These are phyloP conservation scores for Mormyrus proboscirostris DNA, from an alignment of 2,797 vertebrate genomes.

Conservation along the genomic window DNA sequence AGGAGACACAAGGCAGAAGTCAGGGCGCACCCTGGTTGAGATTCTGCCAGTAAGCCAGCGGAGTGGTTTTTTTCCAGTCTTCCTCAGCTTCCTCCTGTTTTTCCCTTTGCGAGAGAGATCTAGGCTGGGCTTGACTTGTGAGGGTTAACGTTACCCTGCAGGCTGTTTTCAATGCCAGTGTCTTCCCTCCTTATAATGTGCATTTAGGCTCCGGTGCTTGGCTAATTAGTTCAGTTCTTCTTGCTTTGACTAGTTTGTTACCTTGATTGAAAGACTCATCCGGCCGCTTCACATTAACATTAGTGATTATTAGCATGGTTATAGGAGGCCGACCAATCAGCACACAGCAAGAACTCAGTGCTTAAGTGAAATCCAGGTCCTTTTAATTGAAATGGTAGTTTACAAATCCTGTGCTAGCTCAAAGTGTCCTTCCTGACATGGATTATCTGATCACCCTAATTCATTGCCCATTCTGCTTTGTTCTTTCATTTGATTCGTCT, in stretches of 20 bases:
- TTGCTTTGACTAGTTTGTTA: not conserved
- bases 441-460: not conserved
- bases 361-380: not conserved
- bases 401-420: not conserved
- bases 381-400: not conserved
- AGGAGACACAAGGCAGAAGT: not conserved
- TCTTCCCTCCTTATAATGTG: not conserved
- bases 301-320: not conserved
- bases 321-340: not conserved
- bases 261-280: not conserved
- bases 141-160: not conserved
- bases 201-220: not conserved
- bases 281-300: not conserved
- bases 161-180: not conserved
- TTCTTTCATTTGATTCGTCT: not conserved
- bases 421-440: not conserved
- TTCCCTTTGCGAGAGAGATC: not conserved
- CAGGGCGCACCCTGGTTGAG: not conserved
- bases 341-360: not conserved
- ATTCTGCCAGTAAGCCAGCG: not conserved
- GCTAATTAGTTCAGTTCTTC: not conserved
- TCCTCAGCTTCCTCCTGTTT: not conserved
- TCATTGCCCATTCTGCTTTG: not conserved
- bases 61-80: not conserved
- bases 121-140: not conserved